Evolutionary conservation across 2,888 invertebrate genomes (phyloP), one percentile per base, ranked within the genome.

Genomic region (Eurytoma adleriae): DNA sequence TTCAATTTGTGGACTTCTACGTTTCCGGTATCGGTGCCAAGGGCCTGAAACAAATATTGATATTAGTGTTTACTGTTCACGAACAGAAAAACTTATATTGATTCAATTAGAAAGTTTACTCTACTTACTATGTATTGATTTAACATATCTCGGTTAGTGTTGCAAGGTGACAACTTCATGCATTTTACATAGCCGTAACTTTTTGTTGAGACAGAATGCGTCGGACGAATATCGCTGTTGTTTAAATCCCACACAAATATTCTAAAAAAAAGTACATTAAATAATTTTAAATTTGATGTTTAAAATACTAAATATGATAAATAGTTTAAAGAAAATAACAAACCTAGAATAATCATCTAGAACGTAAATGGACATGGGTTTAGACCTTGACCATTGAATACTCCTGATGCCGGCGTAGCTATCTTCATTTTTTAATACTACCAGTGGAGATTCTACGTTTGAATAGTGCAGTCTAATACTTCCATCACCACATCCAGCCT

Each of bases 191-290:
- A 85, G 27, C 86, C 87, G 83, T 84, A 86, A 72, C 91, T 90
- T 59, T 88, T 89, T 81, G 91, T 91, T 3, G 91, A 90, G 78
- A 93, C 85, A 3, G 91, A 91, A 85, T 91, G 88, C 40, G 90
- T 86, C 0, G 93, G 93, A 82, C 89, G 89, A 83, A 92, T 90
- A 84, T 93, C 93, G 83, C 92, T 92, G 67, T 88, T 89, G 73
- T 89, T 90, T 81, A 93, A 88, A 86, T 93, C 91, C 93, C 93
- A 93, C 56, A 93, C 86, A 79, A 92, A 91, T 62, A 93, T 89
- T 54, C 91, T 91, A 84, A 89, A 91, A 85, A 71, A 4, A 40
- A 2, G 18, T 64, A 12, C 10, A 64, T 64, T 64, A 7, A n/a
- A 40, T 4, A 7, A 40, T 20, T 57, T 50, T 24, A 50, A 64